Evolutionary conservation across 2,888 invertebrate genomes (phyloP), one percentile per base, ranked within the genome.

Genomic region (Rutpela maculata): DNA sequence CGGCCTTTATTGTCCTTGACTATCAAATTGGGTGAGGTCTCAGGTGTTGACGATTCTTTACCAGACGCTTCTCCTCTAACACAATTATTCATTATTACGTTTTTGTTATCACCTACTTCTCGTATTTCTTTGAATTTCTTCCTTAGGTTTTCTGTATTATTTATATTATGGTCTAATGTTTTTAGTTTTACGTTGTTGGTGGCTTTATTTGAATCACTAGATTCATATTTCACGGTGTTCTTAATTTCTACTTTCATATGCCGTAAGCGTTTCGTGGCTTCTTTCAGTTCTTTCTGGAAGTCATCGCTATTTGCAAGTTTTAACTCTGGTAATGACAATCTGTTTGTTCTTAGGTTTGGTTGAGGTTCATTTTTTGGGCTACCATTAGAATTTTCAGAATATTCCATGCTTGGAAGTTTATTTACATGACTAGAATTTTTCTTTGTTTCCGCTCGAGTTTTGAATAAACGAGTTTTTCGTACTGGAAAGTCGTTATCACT

Each of bases 381-480:
- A 38, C n/a, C 22, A 35, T 67, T 79, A 71, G 88, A 84, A 73
- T 90, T 91, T 77, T 91, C 85, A 22, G 90, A 91, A 81, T 90
- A 90, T 50, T 59, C 56, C 11, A 31, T 71, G 12, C 17, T 68
- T 74, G 19, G 62, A 71, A 75, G 80, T 82, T 85, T 86, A 83
- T 85, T 82, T 83, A 85, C 80, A 80, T 87, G 87, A 87, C 86
- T 88, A 85, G 87, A 85, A 79, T 86, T 81, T 77, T 84, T 88
- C 85, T 92, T 93, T 89, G 94, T 93, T 90, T 95, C 95, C 68
- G 93, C 94, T 87, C 94, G 93, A 66, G 95, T 95, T 90, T 94
- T 95, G 88, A 95, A 96, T 50, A 95, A 91, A 67, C 95, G 92
- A 66, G 93, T 90, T 87, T 93, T 93, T 80, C 92, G 90, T 78